A percentile compares a stretch with the other conserved stretches of the same genome.
phyloP scores from a whole-genome alignment of 2,888 invertebrate species.

The Luperina nickerlii region DNA sequence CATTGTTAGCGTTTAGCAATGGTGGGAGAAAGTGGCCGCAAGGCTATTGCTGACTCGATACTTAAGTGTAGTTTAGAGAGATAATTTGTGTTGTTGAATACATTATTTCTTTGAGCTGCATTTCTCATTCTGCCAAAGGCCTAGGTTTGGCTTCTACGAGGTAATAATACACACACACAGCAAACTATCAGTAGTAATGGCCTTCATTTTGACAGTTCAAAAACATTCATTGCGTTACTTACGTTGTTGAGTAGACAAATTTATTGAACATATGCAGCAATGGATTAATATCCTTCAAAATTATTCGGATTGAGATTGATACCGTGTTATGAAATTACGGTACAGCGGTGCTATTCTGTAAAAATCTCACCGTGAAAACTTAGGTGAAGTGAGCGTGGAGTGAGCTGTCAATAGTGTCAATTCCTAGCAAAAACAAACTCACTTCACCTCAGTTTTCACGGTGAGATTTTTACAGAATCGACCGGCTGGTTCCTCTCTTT shows the following conservation, averaged over 20 bases:
- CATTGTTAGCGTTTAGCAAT: conserved; percentile 28
- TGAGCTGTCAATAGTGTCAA: too few relatives aligned
- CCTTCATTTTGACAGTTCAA: not conserved
- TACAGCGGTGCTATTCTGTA: too few relatives aligned
- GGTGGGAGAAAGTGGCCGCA: conserved; percentile 29
- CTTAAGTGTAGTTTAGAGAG: not conserved
- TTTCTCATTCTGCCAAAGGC: not conserved
- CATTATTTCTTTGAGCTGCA: not conserved
- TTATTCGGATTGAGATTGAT: too few relatives aligned
- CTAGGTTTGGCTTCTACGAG: not conserved
- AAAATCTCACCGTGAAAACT: too few relatives aligned
- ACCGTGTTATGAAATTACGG: too few relatives aligned
- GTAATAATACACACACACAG: not conserved
- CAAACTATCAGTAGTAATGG: too few relatives aligned
- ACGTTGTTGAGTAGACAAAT: not conserved
- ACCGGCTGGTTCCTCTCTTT: too few relatives aligned
- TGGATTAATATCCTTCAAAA: not conserved
- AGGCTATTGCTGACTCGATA: not conserved
- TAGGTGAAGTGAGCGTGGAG: too few relatives aligned
- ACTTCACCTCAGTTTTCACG: too few relatives aligned
- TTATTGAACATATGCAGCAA: not conserved
- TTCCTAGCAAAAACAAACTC: too few relatives aligned
- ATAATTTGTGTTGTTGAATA: not conserved
- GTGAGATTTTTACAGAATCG: too few relatives aligned
- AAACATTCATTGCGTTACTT: too few relatives aligned